These are phyloP conservation scores for Sisyra nigra DNA, from an alignment of 2,888 invertebrate genomes.

Conservation along the genomic window DNA sequence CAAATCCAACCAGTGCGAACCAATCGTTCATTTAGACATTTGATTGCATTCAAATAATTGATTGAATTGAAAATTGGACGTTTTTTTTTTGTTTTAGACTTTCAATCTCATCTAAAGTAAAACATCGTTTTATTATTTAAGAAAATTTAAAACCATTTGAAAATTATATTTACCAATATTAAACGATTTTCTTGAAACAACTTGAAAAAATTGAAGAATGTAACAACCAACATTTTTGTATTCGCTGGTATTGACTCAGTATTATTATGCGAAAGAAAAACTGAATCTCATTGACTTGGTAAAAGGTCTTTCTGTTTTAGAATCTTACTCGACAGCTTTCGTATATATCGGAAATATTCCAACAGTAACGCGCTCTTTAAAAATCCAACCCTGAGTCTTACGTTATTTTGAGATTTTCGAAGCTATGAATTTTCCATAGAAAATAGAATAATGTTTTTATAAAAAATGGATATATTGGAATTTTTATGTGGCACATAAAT, in stretches of 20 bases:
- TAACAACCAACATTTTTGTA: neutral
- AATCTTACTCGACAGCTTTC: slow-evolving; percentile 17
- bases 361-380: neutral
- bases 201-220: neutral
- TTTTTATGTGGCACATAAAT: neutral
- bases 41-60: slow-evolving; percentile 7
- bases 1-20: neutral
- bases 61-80: slow-evolving; percentile 3
- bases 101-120: neutral
- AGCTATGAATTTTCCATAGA: slow-evolving; percentile 19
- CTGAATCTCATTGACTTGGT: slow-evolving; percentile 19
- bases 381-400: neutral
- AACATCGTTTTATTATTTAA: neutral
- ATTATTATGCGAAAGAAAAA: neutral
- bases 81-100: neutral
- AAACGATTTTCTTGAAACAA: neutral
- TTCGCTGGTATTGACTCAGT: neutral
- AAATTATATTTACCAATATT: too few relatives aligned
- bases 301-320: slow-evolving; percentile 16
- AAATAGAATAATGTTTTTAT: slow-evolving; percentile 22
- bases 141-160: neutral
- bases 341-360: slow-evolving; percentile 16
- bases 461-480: neutral
- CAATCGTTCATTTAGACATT: slow-evolving; percentile 3
- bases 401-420: slow-evolving; percentile 18